Percentiles rank a stretch among this genome's conserved stretches.
phyloP scores from a whole-genome alignment of 2,888 invertebrate genomes.

The Ceraclea dissimilis region DNA sequence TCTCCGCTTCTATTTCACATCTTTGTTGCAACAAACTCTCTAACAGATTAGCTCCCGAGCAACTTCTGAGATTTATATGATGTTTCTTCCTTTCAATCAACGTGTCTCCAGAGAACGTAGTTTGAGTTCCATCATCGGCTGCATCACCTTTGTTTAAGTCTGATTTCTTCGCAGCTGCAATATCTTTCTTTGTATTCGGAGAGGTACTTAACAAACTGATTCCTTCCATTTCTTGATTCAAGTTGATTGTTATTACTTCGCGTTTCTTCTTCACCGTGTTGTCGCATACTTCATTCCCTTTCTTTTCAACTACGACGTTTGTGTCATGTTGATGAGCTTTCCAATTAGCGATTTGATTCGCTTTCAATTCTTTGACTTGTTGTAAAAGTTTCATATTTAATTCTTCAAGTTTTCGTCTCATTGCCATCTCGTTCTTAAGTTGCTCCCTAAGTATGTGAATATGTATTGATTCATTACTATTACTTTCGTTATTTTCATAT shows the following conservation, averaged over 20 bases:
- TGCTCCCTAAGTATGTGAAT: conserved; percentile 45
- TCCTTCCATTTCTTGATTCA: neutral
- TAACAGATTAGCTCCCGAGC: neutral
- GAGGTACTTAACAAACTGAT: neutral
- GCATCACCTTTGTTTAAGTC: neutral
- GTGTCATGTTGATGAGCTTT: conserved; percentile 21
- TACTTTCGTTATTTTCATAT: conserved; percentile 7
- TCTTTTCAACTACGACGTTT: too few relatives aligned
- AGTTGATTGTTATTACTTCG: neutral
- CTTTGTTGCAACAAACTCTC: neutral
- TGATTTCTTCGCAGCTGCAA: neutral
- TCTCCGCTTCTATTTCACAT: neutral
- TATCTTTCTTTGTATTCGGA: neutral
- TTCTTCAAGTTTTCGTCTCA: conserved; percentile 55
- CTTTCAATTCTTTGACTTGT: conserved; percentile 50
- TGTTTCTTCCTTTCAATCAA: neutral
- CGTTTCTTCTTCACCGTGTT: neutral
- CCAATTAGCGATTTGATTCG: conserved; percentile 41
- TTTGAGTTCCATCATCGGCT: neutral
- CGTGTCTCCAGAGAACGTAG: too few relatives aligned
- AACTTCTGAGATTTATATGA: neutral
- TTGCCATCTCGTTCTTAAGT: conserved; percentile 52
- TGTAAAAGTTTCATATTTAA: conserved; percentile 52
- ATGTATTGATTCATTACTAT: conserved; percentile 1
- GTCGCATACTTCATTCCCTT: neutral